Base-by-base conservation (phyloP, 2,797 vertebrate species). In the Poeciliopsis infans region DNA sequence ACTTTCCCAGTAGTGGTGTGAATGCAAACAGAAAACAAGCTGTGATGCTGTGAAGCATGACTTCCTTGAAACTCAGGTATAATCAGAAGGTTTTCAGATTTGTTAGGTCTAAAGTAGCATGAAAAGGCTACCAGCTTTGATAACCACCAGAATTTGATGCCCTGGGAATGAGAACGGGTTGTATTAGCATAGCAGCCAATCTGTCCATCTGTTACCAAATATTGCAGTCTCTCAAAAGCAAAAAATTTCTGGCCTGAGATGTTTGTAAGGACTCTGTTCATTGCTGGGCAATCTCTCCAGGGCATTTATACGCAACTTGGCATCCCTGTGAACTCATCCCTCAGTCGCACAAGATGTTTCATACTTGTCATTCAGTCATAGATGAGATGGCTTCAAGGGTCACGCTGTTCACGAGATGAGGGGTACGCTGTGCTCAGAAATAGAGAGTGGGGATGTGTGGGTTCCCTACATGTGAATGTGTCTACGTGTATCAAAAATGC, bases 311-410 rank as follows among this genome's bases (percentile, higher is more conserved):
- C 87, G 85, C 88, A 79, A 82, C 90, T 81, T 81, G 0, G 84
- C 86, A 79, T 82, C 83, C 66, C 76, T 72, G 80, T 83, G 83
- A 93, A 92, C 87, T 87, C 88, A 91, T 93, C 92, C 85, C 85
- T 87, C 84, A 87, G 82, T 89, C 85, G 73, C 92, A 88, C 89
- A 88, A 87, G 88, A 90, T 75, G 86, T 78, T 90, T 91, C 77
- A 68, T 70, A 28, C 85, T 87, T 75, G 75, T 87, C 90, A 72
- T 92, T 85, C 85, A 86, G 74, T 69, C 88, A 75, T 86, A 87
- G 86, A 93, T 88, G 87, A 91, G 89, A 92, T 83, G 83, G 79
- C 77, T 91, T 92, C 81, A 90, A 87, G 92, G 92, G 89, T 92
- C 92, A 88, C 76, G 25, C 79, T 85, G 89, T 85, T 88, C 85